These are phyloP conservation scores for Eriosoma lanigerum DNA, from an alignment of 1,140 invertebrate genomes.

Conservation along the genomic window DNA sequence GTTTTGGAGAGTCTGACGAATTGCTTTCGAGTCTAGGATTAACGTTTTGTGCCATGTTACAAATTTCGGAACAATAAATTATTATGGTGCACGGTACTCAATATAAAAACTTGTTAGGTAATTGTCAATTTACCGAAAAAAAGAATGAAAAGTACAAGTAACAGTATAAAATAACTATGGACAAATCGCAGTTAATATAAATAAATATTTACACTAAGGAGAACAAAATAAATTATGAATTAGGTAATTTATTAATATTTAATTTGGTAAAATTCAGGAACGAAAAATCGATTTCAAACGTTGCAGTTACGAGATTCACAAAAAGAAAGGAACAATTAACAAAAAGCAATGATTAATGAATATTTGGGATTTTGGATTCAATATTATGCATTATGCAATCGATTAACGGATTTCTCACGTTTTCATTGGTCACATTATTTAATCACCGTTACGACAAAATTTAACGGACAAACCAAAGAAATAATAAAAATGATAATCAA, in stretches of 20 bases:
- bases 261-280: background rate
- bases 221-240: too few species aligned
- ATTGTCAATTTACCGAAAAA: too few species aligned
- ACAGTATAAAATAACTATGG: background rate
- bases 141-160: background rate
- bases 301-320: too few species aligned
- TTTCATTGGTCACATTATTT: conserved; percentile 4
- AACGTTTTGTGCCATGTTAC: conserved; percentile 75
- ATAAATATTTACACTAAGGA: background rate
- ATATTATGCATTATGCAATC: background rate
- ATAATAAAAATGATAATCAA: background rate
- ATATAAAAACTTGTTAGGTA: background rate
- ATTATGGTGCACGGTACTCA: background rate
- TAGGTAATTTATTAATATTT: background rate
- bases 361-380: too few species aligned
- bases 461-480: conserved; percentile 39
- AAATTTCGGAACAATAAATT: background rate
- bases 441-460: conserved; percentile 23
- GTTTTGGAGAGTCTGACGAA: conserved; percentile 68
- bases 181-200: background rate
- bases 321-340: too few species aligned
- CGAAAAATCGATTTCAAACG: background rate
- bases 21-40: conserved; percentile 71
- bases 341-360: too few species aligned
- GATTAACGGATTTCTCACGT: background rate